Conservation (phyloP, 2,888 invertebrate genomes). For the Phyllotreta striolata region DNA sequence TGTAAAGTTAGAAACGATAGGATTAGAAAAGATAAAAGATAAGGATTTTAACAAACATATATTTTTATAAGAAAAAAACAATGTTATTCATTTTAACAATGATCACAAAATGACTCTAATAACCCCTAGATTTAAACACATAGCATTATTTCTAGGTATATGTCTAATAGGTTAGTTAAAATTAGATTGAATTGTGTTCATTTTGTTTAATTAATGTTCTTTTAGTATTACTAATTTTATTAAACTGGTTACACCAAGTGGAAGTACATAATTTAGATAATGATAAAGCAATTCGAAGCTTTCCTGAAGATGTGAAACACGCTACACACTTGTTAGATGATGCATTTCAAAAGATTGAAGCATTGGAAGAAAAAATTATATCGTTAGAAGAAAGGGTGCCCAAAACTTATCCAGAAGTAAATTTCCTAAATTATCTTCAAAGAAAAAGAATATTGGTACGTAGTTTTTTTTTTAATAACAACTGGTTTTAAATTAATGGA, state of each 20-base stretch:
- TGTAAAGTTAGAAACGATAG: neutral
- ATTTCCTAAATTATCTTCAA: slow-evolving; percentile 89
- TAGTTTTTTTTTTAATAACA: too few relatives aligned
- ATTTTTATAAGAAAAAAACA: slow-evolving; percentile 9
- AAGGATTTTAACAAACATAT: slow-evolving; percentile 3
- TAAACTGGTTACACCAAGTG: slow-evolving; percentile 54
- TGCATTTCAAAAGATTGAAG: slow-evolving; percentile 70
- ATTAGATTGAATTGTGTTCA: neutral
- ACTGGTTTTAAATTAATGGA: too few relatives aligned
- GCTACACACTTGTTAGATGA: slow-evolving; percentile 62
- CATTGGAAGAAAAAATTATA: slow-evolving; percentile 76
- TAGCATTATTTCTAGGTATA: slow-evolving; percentile 31
- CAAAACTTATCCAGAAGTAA: slow-evolving; percentile 89
- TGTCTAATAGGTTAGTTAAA: slow-evolving; percentile 34
- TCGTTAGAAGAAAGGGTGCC: slow-evolving; percentile 77
- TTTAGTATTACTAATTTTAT: slow-evolving; percentile 38
- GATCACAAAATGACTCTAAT: slow-evolving; percentile 38
- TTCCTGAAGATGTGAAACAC: slow-evolving; percentile 48
- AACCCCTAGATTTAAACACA: slow-evolving; percentile 39
- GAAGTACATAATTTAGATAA: slow-evolving; percentile 37
- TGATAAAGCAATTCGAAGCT: slow-evolving; percentile 40
- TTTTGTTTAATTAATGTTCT: slow-evolving; percentile 20
- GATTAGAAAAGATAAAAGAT: slow-evolving; percentile 2
- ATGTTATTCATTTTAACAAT: slow-evolving; percentile 26
- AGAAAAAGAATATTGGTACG: slow-evolving; percentile 88